Conservation (phyloP, 1,140 invertebrate genomes). For the Bombus pyrosoma region DNA sequence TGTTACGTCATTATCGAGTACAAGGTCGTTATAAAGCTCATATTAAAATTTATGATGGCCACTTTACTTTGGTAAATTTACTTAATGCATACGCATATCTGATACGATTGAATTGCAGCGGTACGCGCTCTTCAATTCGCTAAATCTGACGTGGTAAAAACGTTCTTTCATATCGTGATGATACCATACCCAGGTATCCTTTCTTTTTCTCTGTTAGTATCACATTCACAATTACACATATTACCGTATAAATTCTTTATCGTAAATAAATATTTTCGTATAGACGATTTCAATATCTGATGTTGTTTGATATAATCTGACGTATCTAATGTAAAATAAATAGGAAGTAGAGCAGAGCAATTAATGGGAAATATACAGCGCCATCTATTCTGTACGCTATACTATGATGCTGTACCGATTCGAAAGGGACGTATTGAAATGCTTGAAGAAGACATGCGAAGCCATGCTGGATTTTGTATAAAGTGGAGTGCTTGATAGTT, state of each 20-base stretch:
- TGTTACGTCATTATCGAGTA: no score
- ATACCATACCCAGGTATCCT: neutral
- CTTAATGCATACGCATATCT: neutral
- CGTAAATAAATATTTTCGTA: neutral
- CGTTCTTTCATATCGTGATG: neutral
- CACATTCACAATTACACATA: neutral
- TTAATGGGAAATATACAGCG: neutral
- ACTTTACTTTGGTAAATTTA: no score
- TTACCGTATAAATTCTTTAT: no score
- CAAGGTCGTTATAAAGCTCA: no score
- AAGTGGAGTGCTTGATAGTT: neutral
- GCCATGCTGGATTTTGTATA: conserved; percentile 8
- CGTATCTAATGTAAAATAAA: neutral
- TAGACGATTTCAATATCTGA: neutral
- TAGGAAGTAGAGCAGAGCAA: neutral
- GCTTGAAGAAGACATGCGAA: conserved; percentile 10
- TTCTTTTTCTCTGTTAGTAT: neutral
- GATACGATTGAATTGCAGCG: neutral
- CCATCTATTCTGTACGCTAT: conserved; percentile 8
- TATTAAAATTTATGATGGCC: no score
- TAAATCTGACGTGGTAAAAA: neutral
- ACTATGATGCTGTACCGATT: neutral
- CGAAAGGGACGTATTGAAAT: neutral
- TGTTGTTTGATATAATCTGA: no score
- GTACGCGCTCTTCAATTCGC: neutral